Evolutionary conservation across 2,888 invertebrate genomes (phyloP), one percentile per base, ranked within the genome.

Genomic region (Cephus pygmeus): DNA sequence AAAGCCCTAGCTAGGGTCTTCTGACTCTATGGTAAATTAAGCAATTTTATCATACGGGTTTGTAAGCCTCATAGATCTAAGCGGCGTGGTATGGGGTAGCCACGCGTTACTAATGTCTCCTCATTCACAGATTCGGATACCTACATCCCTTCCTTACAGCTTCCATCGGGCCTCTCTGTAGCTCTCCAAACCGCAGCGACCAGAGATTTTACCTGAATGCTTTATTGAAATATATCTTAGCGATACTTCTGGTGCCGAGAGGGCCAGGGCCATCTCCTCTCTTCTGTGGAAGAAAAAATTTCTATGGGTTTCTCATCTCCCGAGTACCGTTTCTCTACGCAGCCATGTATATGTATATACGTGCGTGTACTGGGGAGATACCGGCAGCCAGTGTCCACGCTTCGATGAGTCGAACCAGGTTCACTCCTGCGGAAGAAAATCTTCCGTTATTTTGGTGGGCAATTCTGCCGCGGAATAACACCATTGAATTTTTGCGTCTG

Each of bases 21-120:
- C 68, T n/a, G 83, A 77, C 82, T 82, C 82, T 83, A 87, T 84
- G 87, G 84, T 85, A 86, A 87, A 86, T 87, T 86, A 85, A 86
- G 85, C 87, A 87, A 87, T 87, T 85, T 85, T 81, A 81, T 84
- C 82, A 80, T 82, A 83, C 81, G 81, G 82, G 80, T 74, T 78
- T 79, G 81, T 81, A 80, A 80, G 81, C 83, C 80, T 78, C 80
- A 78, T 79, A 80, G 80, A 84, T 82, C 80, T 81, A 79, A 80
- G 80, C 79, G 81, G 79, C 79, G 78, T 79, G 84, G 83, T 84
- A 79, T 79, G 77, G 80, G 75, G 79, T 80, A 86, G 82, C 83
- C 85, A 84, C 86, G 87, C 88, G 86, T 87, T 80, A 83, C 83
- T 86, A 87, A 88, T 84, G 79, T 82, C 80, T 80, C 69, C 77